These are phyloP conservation scores for Sterna hirundo DNA, from an alignment of 2,113 vertebrate species.

Conservation along the genomic window DNA sequence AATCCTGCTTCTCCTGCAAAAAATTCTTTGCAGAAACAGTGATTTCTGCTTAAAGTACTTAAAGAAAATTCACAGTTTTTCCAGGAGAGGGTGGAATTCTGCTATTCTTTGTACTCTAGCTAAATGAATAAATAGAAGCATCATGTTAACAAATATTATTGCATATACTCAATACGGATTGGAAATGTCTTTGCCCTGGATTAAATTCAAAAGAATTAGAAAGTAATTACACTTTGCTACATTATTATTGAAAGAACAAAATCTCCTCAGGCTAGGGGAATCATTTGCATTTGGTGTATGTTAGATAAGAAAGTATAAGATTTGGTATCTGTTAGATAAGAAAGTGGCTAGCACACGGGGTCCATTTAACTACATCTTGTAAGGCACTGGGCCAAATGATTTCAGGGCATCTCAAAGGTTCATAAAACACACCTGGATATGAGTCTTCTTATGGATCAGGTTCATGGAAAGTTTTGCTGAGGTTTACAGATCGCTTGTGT, in stretches of 20 bases:
- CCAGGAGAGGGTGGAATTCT: slow-evolving; percentile 63
- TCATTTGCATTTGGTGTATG: slow-evolving; percentile 1
- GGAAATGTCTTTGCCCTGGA: neutral
- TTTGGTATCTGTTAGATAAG: slow-evolving; percentile 30
- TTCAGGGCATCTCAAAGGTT: slow-evolving; percentile 46
- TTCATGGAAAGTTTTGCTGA: slow-evolving; percentile 69
- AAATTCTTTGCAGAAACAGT: neutral
- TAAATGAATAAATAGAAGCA: neutral
- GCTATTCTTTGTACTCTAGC: neutral
- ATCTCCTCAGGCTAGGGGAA: slow-evolving; percentile 20
- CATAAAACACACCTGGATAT: slow-evolving; percentile 60
- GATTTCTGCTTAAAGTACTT: neutral
- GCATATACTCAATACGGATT: neutral
- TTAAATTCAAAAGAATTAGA: slow-evolving; percentile 37
- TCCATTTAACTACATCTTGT: slow-evolving; percentile 30
- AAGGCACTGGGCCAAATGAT: slow-evolving; percentile 44
- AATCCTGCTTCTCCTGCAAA: neutral
- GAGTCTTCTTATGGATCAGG: slow-evolving; percentile 53
- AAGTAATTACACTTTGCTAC: slow-evolving; percentile 16
- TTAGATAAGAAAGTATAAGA: slow-evolving; percentile 45
- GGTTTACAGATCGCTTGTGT: slow-evolving; percentile 45
- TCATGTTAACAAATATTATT: neutral
- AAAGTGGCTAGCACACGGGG: neutral
- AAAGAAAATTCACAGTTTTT: slow-evolving; percentile 29
- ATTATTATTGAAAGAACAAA: slow-evolving; percentile 4